These are phyloP conservation scores for Furcula furcula DNA, from an alignment of 2,888 invertebrate genomes.

Conservation along the genomic window DNA sequence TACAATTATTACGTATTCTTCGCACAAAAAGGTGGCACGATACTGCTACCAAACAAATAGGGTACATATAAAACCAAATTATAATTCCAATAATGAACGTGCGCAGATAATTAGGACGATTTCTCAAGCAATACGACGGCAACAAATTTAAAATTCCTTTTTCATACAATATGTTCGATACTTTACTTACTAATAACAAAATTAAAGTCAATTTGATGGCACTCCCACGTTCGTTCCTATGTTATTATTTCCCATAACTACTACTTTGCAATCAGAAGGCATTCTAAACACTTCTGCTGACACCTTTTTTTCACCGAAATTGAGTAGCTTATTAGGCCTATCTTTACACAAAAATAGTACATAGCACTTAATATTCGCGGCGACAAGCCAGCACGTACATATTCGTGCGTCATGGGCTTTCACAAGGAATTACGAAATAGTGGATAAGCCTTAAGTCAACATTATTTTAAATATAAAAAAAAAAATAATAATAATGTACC, in stretches of 20 bases:
- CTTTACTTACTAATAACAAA: background rate
- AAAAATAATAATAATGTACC: no score
- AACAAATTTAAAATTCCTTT: no score
- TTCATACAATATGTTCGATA: background rate
- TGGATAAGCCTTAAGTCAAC: background rate
- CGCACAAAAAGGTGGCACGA: no score
- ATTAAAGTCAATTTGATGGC: constrained; percentile 19
- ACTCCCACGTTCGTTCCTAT: constrained; percentile 24
- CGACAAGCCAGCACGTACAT: constrained; percentile 52
- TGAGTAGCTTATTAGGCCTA: constrained; percentile 32
- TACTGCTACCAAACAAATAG: no score
- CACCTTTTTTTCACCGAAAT: constrained; percentile 22
- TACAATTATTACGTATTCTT: no score
- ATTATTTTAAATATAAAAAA: no score
- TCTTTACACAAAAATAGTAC: constrained; percentile 37
- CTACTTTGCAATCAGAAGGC: constrained; percentile 11
- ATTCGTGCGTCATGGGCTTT: constrained; percentile 47
- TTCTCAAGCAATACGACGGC: no score
- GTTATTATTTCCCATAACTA: constrained; percentile 20
- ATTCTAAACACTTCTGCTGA: constrained; percentile 28
- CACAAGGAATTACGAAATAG: constrained; percentile 6
- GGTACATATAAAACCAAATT: no score
- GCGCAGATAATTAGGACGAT: no score
- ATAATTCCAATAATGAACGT: no score
- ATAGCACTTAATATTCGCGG: constrained; percentile 59